These are phyloP conservation scores for Rhagoletis zephyria DNA, from an alignment of 1,140 invertebrate species.

Conservation along the genomic window DNA sequence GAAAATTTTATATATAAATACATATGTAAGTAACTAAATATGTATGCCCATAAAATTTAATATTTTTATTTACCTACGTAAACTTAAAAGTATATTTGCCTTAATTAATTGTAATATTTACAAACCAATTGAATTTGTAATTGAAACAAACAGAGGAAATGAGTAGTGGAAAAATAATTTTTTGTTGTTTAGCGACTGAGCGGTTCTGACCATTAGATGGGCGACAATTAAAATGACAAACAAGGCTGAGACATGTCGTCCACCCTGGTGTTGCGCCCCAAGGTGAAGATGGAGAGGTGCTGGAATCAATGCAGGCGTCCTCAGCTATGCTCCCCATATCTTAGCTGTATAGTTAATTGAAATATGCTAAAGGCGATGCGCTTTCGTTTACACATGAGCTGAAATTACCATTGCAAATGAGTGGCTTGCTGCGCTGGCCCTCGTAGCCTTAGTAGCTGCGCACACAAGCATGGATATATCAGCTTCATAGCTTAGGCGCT, in stretches of 20 bases:
- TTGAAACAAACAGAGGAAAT: constrained; percentile 1
- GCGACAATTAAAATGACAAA: background rate
- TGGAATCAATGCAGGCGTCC: background rate
- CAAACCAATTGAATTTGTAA: constrained; percentile 45
- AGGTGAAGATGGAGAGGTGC: background rate
- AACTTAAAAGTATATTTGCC: background rate
- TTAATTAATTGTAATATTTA: constrained; percentile 45
- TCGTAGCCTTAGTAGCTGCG: background rate
- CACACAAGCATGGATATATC: background rate
- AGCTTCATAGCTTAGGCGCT: background rate
- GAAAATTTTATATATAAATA: background rate
- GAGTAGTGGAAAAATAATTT: background rate
- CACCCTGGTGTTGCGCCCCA: background rate
- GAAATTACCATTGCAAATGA: background rate
- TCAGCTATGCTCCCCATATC: background rate
- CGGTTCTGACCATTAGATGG: background rate
- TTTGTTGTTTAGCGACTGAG: too few species aligned
- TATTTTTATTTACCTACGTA: background rate
- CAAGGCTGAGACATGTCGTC: background rate
- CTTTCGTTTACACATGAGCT: background rate
- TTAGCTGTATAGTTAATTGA: background rate
- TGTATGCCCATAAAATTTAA: background rate
- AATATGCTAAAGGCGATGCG: background rate
- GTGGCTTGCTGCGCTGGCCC: background rate
- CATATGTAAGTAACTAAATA: too few species aligned